Evolutionary conservation across 2,888 invertebrate species (phyloP), one percentile per base, ranked within the genome.

Genomic region (Drosophila maculinotata): DNA sequence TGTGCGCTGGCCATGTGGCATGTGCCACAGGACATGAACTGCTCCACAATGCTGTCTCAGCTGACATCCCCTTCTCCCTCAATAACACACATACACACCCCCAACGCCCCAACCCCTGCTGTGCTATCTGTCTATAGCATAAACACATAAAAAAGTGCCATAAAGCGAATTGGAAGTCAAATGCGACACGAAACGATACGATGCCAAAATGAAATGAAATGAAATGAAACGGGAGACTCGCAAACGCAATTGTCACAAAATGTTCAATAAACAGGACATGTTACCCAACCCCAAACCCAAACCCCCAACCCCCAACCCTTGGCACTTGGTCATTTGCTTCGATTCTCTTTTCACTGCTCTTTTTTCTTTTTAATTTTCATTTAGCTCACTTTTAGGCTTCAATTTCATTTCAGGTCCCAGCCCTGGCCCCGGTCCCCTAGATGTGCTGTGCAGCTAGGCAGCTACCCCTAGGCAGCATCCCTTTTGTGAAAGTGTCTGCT

Each of bases 121-220:
- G 10, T 48, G 57, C 39, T 68, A 67, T 67, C 69, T 72, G 65
- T 75, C 69, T 65, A 72, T 75, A 53, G 63, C 79, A 78, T 76
- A 76, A 82, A 74, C 79, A 69, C 87, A 87, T 83, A 83, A 83
- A 87, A n/a, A 83, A 82, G 54, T 76, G 75, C 76, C 86, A 85
- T 83, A 87, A 83, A 83, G 86, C 69, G 83, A 87, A 83, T 83
- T 83, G 83, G 84, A 83, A 83, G 86, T 83, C 88, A 85, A 87
- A 87, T 79, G 72, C 70, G 74, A 75, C 69, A 76, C 64, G 76
- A 64, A 62, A 57, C 71, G 71, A 69, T 51, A 41, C 62, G 49
- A 67, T 38, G 38, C n/a, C 58, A 30, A 59, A 39, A 52, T 20
- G 45, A 56, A 41, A 35, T n/a, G 30, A 51, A 30, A 31, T 9